Conservation (phyloP, 2,113 vertebrate genomes). For the Brienomyrus longianalis region DNA sequence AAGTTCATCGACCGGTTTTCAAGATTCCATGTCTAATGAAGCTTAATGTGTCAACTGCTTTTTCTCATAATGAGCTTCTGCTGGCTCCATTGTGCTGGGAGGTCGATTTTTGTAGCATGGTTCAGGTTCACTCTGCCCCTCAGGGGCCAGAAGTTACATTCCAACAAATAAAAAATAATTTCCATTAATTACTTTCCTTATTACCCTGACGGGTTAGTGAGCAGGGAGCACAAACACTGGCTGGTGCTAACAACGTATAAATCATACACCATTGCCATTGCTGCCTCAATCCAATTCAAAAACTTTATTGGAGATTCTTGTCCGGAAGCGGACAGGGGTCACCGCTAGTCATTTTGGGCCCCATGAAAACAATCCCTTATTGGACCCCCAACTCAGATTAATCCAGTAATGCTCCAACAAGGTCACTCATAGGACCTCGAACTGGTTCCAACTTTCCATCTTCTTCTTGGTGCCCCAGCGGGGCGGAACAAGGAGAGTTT, state of each 20-base stretch:
- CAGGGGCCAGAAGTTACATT: background rate
- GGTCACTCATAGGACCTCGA: background rate
- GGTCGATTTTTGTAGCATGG: background rate
- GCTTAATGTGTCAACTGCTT: background rate
- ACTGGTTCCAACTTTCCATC: background rate
- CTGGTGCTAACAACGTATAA: background rate
- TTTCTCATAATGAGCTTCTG: background rate
- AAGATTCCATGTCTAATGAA: background rate
- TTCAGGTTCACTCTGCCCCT: background rate
- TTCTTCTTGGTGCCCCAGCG: background rate
- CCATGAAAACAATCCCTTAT: background rate
- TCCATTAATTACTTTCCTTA: background rate
- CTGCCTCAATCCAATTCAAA: background rate
- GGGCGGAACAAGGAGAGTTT: background rate
- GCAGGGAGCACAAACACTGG: background rate
- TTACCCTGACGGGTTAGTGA: background rate
- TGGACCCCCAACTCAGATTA: background rate
- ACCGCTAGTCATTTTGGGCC: background rate
- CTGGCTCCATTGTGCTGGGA: background rate
- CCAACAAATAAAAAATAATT: background rate
- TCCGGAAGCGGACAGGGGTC: background rate
- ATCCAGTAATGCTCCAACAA: background rate
- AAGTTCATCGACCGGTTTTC: background rate
- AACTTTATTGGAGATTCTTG: background rate
- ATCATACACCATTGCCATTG: background rate